Evolutionary conservation across 2,797 vertebrate species (phyloP), one percentile per base, ranked within the genome.

Genomic region (Danio aesculapii): DNA sequence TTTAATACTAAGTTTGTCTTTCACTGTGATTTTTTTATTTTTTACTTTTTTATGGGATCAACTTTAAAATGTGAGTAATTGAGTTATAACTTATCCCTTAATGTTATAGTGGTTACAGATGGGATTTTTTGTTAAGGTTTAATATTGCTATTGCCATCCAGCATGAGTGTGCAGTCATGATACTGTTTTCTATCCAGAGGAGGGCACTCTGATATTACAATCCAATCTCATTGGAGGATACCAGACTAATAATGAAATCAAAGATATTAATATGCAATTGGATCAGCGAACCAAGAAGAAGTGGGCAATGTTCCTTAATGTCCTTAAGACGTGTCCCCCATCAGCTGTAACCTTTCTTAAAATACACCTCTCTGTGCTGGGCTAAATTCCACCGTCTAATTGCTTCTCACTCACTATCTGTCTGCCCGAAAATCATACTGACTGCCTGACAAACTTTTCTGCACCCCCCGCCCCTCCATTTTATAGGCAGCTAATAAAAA

Each of bases 131-230:
- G 58, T 46, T 53, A 57, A 21, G 21, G 39, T 79, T 72, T 85
- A 76, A 71, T 59, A n/a, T 30, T 1, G 30, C 30, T 66, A 57
- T 52, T 46, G 62, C 47, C 14, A 39, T 69, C 68, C 61, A 53
- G 68, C 39, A 8, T 49, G 57, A 39, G 30, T 21, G 70, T 62
- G 39, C 77, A 66, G 68, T 44, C 68, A 39, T 63, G 61, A 62
- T 79, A 44, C 68, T 73, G 43, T 74, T 75, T 47, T 82, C 19
- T 61, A 71, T 77, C 82, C 83, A 84, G 85, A 82, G 64, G 84
- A 84, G 83, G 81, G 81, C 84, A 83, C 84, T 86, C 73, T 7
- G n/a, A 72, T 73, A 72, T 79, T 83, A 68, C 83, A 53, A 17
- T 85, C 53, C 55, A 50, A 9, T 74, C 67, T 58, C 30, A 59